Evolutionary conservation across 1,140 invertebrate species (phyloP).

Genomic region (Drosophila mayri): DNA sequence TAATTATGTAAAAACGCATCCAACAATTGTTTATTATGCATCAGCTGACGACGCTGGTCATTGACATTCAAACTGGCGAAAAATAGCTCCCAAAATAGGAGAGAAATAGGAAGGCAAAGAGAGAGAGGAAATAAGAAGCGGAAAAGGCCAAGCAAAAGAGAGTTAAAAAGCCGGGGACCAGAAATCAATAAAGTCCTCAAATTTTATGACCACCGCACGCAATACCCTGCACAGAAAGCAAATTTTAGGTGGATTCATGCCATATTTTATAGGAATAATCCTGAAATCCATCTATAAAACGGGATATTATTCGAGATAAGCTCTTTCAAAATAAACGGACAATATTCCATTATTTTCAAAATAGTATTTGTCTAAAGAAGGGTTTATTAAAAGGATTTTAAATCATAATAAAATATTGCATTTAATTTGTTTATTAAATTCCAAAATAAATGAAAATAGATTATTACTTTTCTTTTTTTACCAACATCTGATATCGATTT

Average conservation of each 20-base stretch:
- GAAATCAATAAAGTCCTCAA: slow-evolving; percentile 70
- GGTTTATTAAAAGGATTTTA: neutral
- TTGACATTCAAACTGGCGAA: slow-evolving; percentile 69
- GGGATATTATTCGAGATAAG: neutral
- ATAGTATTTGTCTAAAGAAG: neutral
- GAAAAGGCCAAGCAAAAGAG: slow-evolving; percentile 11
- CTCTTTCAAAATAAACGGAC: neutral
- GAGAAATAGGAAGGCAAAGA: slow-evolving; percentile 30
- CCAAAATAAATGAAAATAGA: neutral
- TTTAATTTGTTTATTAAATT: neutral
- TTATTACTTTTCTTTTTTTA: neutral
- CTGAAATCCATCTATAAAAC: neutral
- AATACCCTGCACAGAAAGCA: slow-evolving; percentile 42
- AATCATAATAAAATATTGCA: too few relatives aligned
- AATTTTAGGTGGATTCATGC: neutral
- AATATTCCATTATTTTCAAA: neutral
- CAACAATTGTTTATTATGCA: slow-evolving; percentile 70
- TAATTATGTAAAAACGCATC: slow-evolving; percentile 53
- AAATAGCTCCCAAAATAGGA: slow-evolving; percentile 33
- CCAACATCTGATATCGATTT: slow-evolving; percentile 1
- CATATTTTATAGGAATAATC: neutral
- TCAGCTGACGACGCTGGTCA: slow-evolving; percentile 72
- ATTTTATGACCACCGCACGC: slow-evolving; percentile 71
- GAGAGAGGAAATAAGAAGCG: slow-evolving; percentile 8
- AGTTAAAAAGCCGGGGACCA: slow-evolving; percentile 30